Evolutionary conservation across 1,140 invertebrate species (phyloP).

Genomic region (Mesaphorura yosii): DNA sequence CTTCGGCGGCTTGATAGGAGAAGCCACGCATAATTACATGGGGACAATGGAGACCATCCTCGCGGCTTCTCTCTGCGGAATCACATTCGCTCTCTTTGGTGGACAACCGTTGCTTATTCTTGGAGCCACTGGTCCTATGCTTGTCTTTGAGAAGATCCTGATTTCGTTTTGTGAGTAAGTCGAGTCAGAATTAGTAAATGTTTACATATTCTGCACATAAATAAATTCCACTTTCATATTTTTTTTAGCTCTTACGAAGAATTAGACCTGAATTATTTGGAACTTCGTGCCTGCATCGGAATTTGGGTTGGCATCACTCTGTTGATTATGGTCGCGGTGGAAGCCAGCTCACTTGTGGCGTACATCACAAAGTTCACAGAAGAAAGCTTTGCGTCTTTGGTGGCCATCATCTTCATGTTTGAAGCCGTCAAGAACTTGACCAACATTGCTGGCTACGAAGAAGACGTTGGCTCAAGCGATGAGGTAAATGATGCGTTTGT

Average conservation of each 20-base stretch:
- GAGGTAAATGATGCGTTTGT: too few species aligned
- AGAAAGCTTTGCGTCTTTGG: constrained; percentile 40
- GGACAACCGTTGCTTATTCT: constrained; percentile 41
- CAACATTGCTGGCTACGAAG: too few species aligned
- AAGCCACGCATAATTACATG: constrained; percentile 33
- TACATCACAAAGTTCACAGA: constrained; percentile 40
- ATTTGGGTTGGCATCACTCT: constrained; percentile 37
- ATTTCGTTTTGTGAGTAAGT: constrained; percentile 35
- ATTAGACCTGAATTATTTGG: constrained; percentile 35
- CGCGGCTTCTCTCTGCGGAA: constrained; percentile 36
- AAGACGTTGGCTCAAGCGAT: too few species aligned
- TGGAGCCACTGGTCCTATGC: constrained; percentile 40
- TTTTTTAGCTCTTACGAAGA: constrained; percentile 27
- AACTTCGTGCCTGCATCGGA: constrained; percentile 38
- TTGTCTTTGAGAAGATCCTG: constrained; percentile 40
- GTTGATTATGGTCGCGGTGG: constrained; percentile 36
- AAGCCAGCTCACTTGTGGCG: constrained; percentile 34
- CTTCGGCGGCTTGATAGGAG: constrained; percentile 39
- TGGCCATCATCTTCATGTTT: constrained; percentile 32
- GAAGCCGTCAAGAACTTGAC: constrained; percentile 34
- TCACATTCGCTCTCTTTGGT: constrained; percentile 38
- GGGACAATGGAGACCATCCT: constrained; percentile 39
- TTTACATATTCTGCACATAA: background rate
- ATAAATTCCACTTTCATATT: background rate
- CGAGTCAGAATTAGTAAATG: background rate